Base-by-base conservation (phyloP, 2,797 vertebrate genomes). In the Siniperca undulata region DNA sequence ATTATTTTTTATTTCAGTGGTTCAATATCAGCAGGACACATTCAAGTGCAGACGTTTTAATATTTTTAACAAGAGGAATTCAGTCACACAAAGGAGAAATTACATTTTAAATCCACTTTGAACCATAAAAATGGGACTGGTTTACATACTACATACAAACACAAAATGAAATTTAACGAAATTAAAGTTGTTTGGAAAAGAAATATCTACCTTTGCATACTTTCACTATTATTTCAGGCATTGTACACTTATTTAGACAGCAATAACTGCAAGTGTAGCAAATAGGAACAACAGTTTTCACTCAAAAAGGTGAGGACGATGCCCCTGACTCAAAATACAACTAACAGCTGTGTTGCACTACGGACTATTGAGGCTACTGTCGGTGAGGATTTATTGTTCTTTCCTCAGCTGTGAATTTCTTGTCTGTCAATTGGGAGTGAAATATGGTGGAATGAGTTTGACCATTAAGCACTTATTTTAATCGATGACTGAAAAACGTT, bases 1-100 rank as follows among this genome's bases (percentile, higher is more conserved):
- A 7, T 58, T 20, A 5, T 10, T 69, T 62, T 60, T 75, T 82
- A 72, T 64, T 62, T 53, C 40, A 75, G 34, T 55, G 30, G 55
- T 84, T 82, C 36, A 85, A 75, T 65, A 72, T 71, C 50, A 52
- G 52, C 27, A 71, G 13, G 50, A 76, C 24, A 81, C 30, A 75
- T 62, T 74, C 0, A 79, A 78, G 22, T 70, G 69, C 70, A 78
- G 7, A 56, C 14, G 13, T 73, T 55, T 46, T 7, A 3, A 50
- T 22, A 22, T 66, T 56, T 56, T 74, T 16, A 77, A 77, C 10
- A 64, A 59, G 2, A 72, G 8, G 7, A 80, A 61, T 48, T 61
- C 5, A 40, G 64, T 52, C 17, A 77, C 12, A 75, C 64, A 34
- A 60, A 52, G 4, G 7, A 30, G 3, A 1, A 38, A 56, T 59